Evolutionary conservation across 2,888 invertebrate species (phyloP), one percentile per base, ranked within the genome.

Genomic region (Geotrupes spiniger): DNA sequence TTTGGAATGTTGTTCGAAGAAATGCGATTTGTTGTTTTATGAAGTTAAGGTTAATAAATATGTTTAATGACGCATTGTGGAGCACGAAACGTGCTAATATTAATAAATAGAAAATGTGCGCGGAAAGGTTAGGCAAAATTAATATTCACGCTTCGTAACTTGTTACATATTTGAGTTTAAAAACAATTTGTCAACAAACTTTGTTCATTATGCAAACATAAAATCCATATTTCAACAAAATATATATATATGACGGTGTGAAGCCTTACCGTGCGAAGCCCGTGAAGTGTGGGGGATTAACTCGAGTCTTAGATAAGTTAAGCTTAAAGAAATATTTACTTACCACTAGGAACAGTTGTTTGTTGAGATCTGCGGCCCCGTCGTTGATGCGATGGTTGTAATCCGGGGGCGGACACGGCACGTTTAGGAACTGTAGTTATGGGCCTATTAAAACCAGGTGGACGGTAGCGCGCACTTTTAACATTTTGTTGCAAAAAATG

Each of bases 401-500:
- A 75, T 0, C 89, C 88, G 1, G 87, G 86, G 0, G 87, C 86
- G 11, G 86, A 87, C 5, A 85, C 82, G 0, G 89, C 85, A 25
- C 89, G 76, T 58, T 89, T 89, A 0, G 87, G 85, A 47, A 76
- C 74, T n/a, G 67, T 62, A 2, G 72, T 57, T 51, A 71, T 73
- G 54, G 76, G 75, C 33, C 87, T 80, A 26, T 82, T 80, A 73
- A 87, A 87, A 1, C 89, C 91, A 0, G 92, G 91, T 1, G 92
- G 90, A 2, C 92, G 78, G 70, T 92, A 92, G 28, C 92, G 78
- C 31, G 92, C 92, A 42, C 91, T 92, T 68, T 92, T 92, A 36
- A 89, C 91, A 54, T 85, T 80, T 47, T 76, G 77, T 59, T 79
- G 78, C 58, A 75, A 65, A 62, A 81, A 80, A 58, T 80, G 80